phyloP scores from a whole-genome alignment of 2,113 vertebrate species.

The Camelus bactrianus region DNA sequence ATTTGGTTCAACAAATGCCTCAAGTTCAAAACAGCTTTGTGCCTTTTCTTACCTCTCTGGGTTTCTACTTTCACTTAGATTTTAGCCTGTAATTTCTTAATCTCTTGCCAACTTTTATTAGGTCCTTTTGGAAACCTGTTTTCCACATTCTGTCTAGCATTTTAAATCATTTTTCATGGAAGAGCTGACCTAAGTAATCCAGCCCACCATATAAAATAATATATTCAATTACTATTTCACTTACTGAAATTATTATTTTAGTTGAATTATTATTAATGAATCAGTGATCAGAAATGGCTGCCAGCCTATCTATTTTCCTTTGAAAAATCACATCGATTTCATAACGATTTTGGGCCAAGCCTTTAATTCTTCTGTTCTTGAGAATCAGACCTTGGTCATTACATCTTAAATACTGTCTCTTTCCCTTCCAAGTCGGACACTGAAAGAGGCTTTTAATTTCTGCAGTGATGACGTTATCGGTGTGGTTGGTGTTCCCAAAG shows the following conservation, averaged over 20 bases:
- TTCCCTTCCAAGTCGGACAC: constrained; percentile 20
- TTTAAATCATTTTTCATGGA: not conserved
- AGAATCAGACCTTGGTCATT: constrained; percentile 47
- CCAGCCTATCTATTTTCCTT: not conserved
- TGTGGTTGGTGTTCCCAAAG: not conserved
- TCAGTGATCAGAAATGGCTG: not conserved
- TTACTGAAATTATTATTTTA: constrained; percentile 1
- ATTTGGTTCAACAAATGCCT: constrained; percentile 13
- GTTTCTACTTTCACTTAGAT: constrained; percentile 23
- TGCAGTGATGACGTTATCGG: not conserved
- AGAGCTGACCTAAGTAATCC: not conserved
- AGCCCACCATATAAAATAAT: not conserved
- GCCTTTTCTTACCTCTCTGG: not conserved
- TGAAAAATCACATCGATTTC: constrained; percentile 60
- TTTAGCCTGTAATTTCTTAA: constrained; percentile 21
- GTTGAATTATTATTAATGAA: not conserved
- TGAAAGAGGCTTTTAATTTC: constrained; percentile 54
- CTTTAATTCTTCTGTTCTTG: constrained; percentile 30
- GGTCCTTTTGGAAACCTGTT: not conserved
- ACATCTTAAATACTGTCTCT: not conserved
- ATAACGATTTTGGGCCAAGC: constrained; percentile 36
- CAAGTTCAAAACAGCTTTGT: not conserved
- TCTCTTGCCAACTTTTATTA: constrained; percentile 15
- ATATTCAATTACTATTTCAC: not conserved
- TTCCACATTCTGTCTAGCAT: not conserved